Evolutionary conservation across 2,888 invertebrate species (phyloP).

Genomic region (Saturnia japonica): DNA sequence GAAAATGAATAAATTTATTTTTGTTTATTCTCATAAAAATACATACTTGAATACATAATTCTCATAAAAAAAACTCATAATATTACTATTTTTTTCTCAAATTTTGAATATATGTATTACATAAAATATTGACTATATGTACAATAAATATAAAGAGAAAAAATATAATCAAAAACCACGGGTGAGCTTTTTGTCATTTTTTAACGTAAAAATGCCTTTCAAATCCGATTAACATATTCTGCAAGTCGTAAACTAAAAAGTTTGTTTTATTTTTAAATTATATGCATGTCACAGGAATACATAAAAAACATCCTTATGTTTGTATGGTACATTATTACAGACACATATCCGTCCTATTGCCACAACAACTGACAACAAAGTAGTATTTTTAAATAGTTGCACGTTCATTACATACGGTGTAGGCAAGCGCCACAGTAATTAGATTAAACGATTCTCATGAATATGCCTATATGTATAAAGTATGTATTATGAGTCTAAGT

Average conservation of each 20-base stretch:
- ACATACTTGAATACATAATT: no score
- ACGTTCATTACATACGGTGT: constrained; percentile 37
- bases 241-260: not conserved
- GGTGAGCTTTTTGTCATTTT: no score
- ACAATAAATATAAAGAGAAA: no score
- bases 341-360: constrained; percentile 17
- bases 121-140: no score
- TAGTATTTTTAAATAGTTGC: constrained; percentile 24
- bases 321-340: constrained; percentile 13
- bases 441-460: constrained; percentile 42
- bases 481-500: not conserved
- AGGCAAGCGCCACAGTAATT: constrained; percentile 48
- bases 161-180: no score
- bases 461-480: not conserved
- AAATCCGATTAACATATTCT: no score
- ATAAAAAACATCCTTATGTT: constrained; percentile 10
- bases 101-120: no score
- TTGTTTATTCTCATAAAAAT: not conserved
- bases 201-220: no score
- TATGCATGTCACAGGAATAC: constrained; percentile 1
- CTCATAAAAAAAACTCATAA: no score
- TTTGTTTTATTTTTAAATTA: not conserved
- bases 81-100: no score
- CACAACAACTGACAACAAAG: constrained; percentile 10
- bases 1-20: not conserved